A percentile compares a stretch with the other conserved stretches of the same genome.
Conservation (phyloP, 2,113 vertebrate species). For the Myiagra hebetior region DNA sequence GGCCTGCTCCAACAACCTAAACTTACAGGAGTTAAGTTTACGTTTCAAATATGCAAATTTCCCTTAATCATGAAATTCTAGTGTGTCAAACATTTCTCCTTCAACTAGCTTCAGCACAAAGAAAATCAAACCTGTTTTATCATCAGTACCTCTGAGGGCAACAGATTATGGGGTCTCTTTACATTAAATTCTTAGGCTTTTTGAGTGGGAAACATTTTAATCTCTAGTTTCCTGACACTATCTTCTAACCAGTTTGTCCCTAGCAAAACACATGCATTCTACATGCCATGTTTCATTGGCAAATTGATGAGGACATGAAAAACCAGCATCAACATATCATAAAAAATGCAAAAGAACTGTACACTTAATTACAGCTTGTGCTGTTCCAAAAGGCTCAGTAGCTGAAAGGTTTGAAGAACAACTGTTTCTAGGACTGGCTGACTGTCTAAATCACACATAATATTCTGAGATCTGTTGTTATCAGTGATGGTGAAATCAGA, state of each 20-base stretch:
- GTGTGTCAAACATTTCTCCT: not conserved
- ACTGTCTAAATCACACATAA: not conserved
- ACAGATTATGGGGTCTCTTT: not conserved
- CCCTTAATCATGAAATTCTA: not conserved
- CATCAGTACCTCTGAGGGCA: not conserved
- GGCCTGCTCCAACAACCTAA: not conserved
- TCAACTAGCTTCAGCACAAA: not conserved
- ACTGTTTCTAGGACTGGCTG: not conserved
- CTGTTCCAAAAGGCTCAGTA: not conserved
- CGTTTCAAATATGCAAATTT: not conserved
- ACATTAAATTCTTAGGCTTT: not conserved
- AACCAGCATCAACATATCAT: not conserved
- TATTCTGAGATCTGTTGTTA: not conserved
- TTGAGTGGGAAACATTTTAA: not conserved
- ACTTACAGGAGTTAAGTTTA: not conserved
- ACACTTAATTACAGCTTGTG: not conserved
- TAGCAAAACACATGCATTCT: not conserved
- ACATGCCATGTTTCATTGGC: not conserved
- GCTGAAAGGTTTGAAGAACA: not conserved
- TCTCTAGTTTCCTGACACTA: not conserved
- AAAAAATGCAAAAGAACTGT: conserved; percentile 7
- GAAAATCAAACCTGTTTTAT: not conserved
- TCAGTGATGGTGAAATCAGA: not conserved
- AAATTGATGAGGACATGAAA: not conserved
- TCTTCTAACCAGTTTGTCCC: not conserved